Percentiles rank a stretch among this genome's conserved stretches.
phyloP scores from a whole-genome alignment of 2,113 vertebrate species.

The Meriones unguiculatus region DNA sequence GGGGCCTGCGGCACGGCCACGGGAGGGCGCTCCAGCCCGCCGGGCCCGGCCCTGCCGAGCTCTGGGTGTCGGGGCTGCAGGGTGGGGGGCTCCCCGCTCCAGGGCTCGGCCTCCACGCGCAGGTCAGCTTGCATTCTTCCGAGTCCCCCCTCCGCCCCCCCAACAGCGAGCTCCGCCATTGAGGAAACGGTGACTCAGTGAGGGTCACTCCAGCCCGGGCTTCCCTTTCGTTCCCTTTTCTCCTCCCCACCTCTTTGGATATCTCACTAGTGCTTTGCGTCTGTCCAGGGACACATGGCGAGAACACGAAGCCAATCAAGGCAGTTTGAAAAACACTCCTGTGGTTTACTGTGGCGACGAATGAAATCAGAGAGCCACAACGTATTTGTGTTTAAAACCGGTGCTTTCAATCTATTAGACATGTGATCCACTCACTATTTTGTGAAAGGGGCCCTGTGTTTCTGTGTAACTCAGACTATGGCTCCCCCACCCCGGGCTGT shows the following conservation, averaged over 20 bases:
- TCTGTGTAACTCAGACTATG: not conserved
- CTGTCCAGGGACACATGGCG: not conserved
- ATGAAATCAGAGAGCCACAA: not conserved
- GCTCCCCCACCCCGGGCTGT: not conserved
- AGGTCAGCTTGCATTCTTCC: not conserved
- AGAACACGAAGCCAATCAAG: not conserved
- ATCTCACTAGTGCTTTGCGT: slow-evolving; percentile 52
- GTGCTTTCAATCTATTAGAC: not conserved
- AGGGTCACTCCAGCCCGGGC: slow-evolving; percentile 5
- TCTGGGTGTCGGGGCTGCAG: not conserved
- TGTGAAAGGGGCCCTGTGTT: not conserved
- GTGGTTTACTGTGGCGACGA: slow-evolving; percentile 15
- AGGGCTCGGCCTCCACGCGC: not conserved
- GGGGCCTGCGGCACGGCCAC: slow-evolving; percentile 61
- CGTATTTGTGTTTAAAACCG: not conserved
- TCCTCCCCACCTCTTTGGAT: slow-evolving; percentile 24
- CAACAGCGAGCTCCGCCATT: not conserved
- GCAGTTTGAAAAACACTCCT: slow-evolving; percentile 26
- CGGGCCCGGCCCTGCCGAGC: not conserved
- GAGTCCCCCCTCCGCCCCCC: not conserved
- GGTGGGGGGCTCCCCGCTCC: not conserved
- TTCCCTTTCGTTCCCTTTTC: not conserved
- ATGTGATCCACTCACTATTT: not conserved
- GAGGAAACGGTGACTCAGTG: slow-evolving; percentile 71
- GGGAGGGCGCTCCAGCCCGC: slow-evolving; percentile 74